Evolutionary conservation across 1,140 invertebrate genomes (phyloP).

Genomic region (Carposina sasakii): DNA sequence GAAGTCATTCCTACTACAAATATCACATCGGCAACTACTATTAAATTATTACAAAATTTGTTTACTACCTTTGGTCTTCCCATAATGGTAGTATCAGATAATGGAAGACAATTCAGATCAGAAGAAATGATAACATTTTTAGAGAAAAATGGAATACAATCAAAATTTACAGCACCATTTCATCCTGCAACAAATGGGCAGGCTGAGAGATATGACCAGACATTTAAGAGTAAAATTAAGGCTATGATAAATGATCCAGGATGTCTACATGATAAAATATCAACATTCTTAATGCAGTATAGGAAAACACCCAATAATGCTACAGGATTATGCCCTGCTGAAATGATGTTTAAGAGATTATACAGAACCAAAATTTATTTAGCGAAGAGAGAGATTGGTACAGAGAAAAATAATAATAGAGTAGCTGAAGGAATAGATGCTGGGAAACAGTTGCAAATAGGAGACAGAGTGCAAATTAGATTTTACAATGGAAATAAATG

Average conservation of each 20-base stretch:
- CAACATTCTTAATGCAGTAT: neutral
- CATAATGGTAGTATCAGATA: neutral
- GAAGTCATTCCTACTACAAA: neutral
- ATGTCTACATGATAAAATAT: neutral
- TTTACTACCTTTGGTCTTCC: conserved; percentile 2
- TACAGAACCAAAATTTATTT: neutral
- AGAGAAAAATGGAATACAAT: conserved; percentile 24
- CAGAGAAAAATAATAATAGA: neutral
- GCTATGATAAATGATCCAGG: neutral
- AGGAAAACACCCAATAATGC: neutral
- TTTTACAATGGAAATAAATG: neutral
- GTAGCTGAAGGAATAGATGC: neutral
- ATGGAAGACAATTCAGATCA: conserved; percentile 2
- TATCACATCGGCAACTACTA: neutral
- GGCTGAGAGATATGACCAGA: conserved; percentile 42
- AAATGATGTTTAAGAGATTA: neutral
- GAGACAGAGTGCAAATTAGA: neutral
- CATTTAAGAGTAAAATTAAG: conserved; percentile 25
- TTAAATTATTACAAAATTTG: neutral
- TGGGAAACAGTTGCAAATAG: neutral
- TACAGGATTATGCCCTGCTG: neutral
- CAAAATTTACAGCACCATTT: conserved; percentile 32
- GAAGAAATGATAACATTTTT: neutral
- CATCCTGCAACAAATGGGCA: conserved; percentile 46
- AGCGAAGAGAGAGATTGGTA: neutral